phyloP scores from a whole-genome alignment of 1,140 invertebrate species.

The Penaeus indicus region DNA sequence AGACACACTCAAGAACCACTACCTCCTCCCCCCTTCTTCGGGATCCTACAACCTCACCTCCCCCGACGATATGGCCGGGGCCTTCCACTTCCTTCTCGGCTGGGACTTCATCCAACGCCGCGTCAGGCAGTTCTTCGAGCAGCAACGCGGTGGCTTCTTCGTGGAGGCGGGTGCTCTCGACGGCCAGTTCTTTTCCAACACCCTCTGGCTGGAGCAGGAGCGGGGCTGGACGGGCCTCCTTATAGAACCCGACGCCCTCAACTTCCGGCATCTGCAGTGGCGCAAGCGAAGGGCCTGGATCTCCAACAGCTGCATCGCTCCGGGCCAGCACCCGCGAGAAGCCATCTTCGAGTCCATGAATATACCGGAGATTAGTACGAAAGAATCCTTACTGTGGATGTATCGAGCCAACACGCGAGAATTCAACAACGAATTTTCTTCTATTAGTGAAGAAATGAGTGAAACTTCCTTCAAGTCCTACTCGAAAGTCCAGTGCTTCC shows the following conservation, averaged over 20 bases:
- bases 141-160: slow-evolving; percentile 37
- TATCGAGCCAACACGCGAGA: background rate
- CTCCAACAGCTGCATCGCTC: slow-evolving; percentile 49
- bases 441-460: background rate
- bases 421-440: background rate
- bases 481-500: slow-evolving; percentile 83
- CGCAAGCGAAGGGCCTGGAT: slow-evolving; percentile 58
- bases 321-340: slow-evolving; percentile 17
- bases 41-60: no score
- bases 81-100: background rate
- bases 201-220: slow-evolving; percentile 63
- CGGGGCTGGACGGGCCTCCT: slow-evolving; percentile 64
- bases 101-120: slow-evolving; percentile 8
- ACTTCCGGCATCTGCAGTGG: slow-evolving; percentile 29
- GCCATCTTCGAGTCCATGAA: background rate
- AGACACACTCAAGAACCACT: no score
- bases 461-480: slow-evolving; percentile 4
- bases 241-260: slow-evolving; percentile 54
- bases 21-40: no score
- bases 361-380: background rate
- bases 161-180: slow-evolving; percentile 53
- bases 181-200: slow-evolving; percentile 56
- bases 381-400: background rate
- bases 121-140: slow-evolving; percentile 1
- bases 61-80: no score